Conservation (phyloP, 1,140 invertebrate genomes). For the Ptiloglossa arizonensis region DNA sequence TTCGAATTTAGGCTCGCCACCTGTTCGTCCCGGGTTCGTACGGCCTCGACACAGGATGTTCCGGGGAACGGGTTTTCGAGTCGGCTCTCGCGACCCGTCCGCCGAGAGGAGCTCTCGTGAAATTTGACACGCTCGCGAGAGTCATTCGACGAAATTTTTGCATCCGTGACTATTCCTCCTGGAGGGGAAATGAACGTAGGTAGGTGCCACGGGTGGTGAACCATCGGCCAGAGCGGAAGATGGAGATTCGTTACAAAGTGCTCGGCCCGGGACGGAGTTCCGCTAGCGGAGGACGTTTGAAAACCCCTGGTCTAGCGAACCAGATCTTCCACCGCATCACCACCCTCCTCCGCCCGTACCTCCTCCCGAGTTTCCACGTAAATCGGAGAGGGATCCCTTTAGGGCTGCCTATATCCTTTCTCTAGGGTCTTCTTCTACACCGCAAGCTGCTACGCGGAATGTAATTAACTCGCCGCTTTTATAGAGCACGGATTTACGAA, state of each 20-base stretch:
- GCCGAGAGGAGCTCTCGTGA: neutral
- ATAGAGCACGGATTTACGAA: conserved; percentile 28
- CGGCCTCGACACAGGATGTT: conserved; percentile 35
- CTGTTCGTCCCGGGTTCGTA: conserved; percentile 30
- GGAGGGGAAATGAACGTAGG: neutral
- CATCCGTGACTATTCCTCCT: neutral
- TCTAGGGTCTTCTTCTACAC: conserved; percentile 41
- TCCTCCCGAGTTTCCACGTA: neutral
- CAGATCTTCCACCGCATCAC: neutral
- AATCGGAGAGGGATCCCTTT: conserved; percentile 24
- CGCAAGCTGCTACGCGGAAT: conserved; percentile 39
- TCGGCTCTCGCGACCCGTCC: neutral
- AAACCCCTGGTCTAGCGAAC: conserved; percentile 14
- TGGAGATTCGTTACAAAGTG: too few species aligned
- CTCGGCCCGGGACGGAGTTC: neutral
- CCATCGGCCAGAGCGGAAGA: too few species aligned
- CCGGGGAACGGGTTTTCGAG: conserved; percentile 30
- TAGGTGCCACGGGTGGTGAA: too few species aligned
- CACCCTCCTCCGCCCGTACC: too few species aligned
- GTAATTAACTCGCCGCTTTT: conserved; percentile 35
- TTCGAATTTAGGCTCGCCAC: conserved; percentile 42
- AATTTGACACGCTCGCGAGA: neutral
- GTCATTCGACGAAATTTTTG: conserved; percentile 1
- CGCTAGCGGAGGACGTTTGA: neutral
- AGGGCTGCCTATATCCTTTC: conserved; percentile 41